Evolutionary conservation across 1,140 invertebrate genomes (phyloP), one percentile per base, ranked within the genome.

Genomic region (Pseudomyrmex flavicornis): DNA sequence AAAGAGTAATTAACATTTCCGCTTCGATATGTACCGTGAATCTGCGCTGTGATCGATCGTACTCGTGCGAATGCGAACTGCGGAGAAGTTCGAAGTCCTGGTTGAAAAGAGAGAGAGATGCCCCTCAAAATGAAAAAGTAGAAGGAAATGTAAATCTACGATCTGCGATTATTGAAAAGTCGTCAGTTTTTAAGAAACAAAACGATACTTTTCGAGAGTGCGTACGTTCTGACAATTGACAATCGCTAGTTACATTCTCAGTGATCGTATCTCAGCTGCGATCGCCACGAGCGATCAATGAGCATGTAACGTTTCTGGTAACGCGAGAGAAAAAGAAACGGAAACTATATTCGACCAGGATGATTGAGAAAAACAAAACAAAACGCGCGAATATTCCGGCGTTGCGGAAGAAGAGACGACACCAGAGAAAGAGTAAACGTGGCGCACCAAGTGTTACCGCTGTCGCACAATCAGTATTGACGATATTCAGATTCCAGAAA

Each of bases 231-330:
- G 74, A 65, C 46, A 22, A 44, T 20, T 17, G 74, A 77, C 62
- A 68, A 66, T 77, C n/a, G 46, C 74, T 54, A 63, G 48, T 77
- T 77, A 44, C 26, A 56, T 46, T 17, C 13, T 52, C 62, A 68
- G 13, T 56, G 74, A 56, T 26, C 35, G 15, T 22, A 7, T 35
- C 35, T 35, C 35, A 77, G n/a, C 12, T 46, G n/a, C 17, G 13
- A 26, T 26, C 26, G 26, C 3, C 26, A 26, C 26, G 26, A 26
- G 3, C 35, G 17, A 48, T 44, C 62, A 66, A 35, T 44, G 35
- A 17, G 48, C 20, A 68, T 68, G 48, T 44, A 22, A 1, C 73
- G n/a, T 17, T 68, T 68, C 44, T 68, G 62, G 22, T 3, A 61
- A 22, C 50, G 13, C 35, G n/a, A 63, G 13, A 77, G 20, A 44